Base-by-base conservation (phyloP, 2,797 vertebrate species). In the Kryptopterus vitreolus region DNA sequence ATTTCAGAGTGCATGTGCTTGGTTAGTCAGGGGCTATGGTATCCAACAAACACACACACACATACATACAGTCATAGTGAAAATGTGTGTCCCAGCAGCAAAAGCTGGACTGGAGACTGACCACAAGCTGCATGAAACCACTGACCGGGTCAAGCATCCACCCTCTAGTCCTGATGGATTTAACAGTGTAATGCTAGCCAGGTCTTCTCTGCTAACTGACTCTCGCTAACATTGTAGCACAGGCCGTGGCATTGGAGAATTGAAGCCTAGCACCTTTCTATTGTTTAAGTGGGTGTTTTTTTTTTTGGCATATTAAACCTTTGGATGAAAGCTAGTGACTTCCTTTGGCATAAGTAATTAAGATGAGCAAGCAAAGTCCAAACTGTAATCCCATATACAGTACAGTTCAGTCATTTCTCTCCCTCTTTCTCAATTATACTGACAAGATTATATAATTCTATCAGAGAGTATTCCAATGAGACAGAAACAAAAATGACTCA, bases 51-150 rank as follows among this genome's bases (percentile, higher is more conserved):
- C 84, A 83, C 76, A 83, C 63, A 83, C 63, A 81, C 83, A 78
- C 77, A 77, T 62, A 82, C 71, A 53, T 76, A 80, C 62, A 74
- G 33, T 80, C 74, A 81, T 48, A 59, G 38, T 59, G 38, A 77
- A 48, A 82, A 74, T 69, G 83, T 87, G 85, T 82, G 71, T 88
- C 89, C 85, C 86, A 86, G 83, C 63, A 78, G 75, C 78, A 83
- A 63, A 79, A 84, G n/a, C 82, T 85, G 80, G 84, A 85, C 81
- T 62, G 52, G 81, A 86, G 83, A 87, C 83, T 85, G 81, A 91
- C 89, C 88, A 72, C 88, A 87, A 82, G 77, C 83, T 85, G 87
- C 76, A 78, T 84, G 83, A 75, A 87, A 85, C 38, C 82, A 83
- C 85, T 90, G 88, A 83, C 85, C 71, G 80, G 83, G 83, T 85